Evolutionary conservation across 1,140 invertebrate species (phyloP).

Genomic region (Metaphire vulgaris): DNA sequence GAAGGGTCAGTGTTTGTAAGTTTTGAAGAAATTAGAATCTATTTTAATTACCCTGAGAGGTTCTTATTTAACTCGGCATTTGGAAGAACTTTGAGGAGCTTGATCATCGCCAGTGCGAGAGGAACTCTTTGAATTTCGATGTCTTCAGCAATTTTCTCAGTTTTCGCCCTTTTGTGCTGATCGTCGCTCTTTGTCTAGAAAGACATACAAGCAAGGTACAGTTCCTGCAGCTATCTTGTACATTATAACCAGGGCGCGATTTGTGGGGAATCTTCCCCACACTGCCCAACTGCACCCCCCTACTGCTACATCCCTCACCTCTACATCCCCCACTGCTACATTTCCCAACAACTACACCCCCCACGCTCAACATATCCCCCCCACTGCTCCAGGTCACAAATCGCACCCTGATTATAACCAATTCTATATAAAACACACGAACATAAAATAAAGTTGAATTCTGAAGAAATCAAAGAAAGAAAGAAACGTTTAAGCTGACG

Average conservation of each 20-base stretch:
- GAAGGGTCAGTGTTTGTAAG: no score
- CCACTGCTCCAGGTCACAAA: no score
- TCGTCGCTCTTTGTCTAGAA: constrained; percentile 62
- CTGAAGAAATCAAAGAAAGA: background rate
- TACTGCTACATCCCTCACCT: no score
- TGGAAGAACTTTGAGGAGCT: constrained; percentile 81
- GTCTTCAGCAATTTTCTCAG: constrained; percentile 58
- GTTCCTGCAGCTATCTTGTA: constrained; percentile 1
- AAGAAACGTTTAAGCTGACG: no score
- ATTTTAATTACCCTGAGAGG: constrained; percentile 77
- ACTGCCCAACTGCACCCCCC: no score
- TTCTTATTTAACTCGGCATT: constrained; percentile 65
- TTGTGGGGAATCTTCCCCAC: no score
- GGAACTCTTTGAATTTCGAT: constrained; percentile 84
- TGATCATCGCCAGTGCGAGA: constrained; percentile 83
- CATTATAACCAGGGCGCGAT: no score
- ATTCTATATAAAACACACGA: background rate
- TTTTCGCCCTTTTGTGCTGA: constrained; percentile 66
- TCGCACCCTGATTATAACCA: no score
- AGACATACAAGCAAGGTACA: constrained; percentile 19
- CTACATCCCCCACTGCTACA: no score
- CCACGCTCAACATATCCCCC: no score
- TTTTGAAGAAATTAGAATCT: no score
- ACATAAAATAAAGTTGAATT: background rate
- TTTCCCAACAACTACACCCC: no score